Base-by-base conservation (phyloP, 2,888 invertebrate genomes). In the Hemicrepidius hirtus region DNA sequence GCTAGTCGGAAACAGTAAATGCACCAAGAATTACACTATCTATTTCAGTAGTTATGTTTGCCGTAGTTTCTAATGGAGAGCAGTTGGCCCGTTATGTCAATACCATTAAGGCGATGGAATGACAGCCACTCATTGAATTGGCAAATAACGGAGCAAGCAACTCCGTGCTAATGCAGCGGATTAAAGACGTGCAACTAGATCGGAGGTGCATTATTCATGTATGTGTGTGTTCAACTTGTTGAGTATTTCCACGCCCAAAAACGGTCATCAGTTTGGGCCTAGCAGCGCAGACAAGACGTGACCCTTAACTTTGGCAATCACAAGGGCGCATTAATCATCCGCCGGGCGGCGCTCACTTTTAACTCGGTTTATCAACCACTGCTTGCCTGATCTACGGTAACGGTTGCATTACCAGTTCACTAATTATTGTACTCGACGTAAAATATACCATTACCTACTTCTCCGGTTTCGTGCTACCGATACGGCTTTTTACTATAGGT, bases 271-370 rank as follows among this genome's bases (percentile, higher is more conserved):
- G 68, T 16, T 68, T 49, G 20, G 44, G 46, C 28, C 53, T 57
- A 53, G 68, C 67, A 65, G 46, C 62, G 62, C 71, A 62, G 66
- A 72, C 68, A 67, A 69, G 75, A 73, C 69, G 75, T 75, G 73
- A 73, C 73, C 73, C 68, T 60, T 67, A 75, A 75, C 71, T 75
- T 75, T 75, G 71, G 76, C 76, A 76, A 78, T 78, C 76, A 74
- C 73, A 75, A 69, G 67, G 67, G 64, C 67, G 67, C 76, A 78
- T 78, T 78, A 76, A 78, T 78, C 77, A 78, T 75, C 72, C 74
- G 67, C 53, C 66, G 66, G 72, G 65, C 72, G 68, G 69, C 50
- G 62, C 73, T 76, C 76, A 74, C 75, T 75, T 76, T 77, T 73
- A 72, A 69, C 76, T 62, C 32, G 50, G 57, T 71, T 71, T 66